These are phyloP conservation scores for Psittacus erithacus DNA, from an alignment of 2,113 vertebrate species.

Conservation along the genomic window DNA sequence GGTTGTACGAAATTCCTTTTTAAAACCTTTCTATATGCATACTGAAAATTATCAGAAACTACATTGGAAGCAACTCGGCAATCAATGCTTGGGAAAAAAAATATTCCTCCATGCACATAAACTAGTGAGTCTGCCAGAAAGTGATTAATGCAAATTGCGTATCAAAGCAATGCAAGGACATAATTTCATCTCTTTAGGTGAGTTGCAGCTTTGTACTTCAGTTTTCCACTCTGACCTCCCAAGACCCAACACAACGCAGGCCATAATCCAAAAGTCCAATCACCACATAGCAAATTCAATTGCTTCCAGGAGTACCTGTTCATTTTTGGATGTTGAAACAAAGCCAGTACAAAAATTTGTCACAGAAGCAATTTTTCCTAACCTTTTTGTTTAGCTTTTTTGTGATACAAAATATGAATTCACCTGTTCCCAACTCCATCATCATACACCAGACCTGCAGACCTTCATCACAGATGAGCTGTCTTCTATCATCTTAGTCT, in stretches of 20 bases:
- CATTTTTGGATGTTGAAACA: background rate
- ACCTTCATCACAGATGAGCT: background rate
- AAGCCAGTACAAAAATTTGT: background rate
- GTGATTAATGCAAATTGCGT: constrained; percentile 14
- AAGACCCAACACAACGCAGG: no score
- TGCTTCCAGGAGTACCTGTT: background rate
- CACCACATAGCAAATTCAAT: background rate
- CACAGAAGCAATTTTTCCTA: background rate
- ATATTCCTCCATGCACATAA: background rate
- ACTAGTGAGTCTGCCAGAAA: constrained; percentile 10
- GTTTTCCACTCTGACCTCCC: background rate
- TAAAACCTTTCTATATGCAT: background rate
- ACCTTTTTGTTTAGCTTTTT: background rate
- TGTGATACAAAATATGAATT: fast-evolving
- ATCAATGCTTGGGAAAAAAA: constrained; percentile 8
- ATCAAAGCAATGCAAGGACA: background rate
- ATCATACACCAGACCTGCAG: background rate
- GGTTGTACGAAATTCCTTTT: background rate
- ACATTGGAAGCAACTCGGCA: background rate
- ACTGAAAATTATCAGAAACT: constrained; percentile 14
- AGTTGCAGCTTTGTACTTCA: background rate
- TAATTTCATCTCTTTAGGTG: background rate
- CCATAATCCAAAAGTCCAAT: background rate
- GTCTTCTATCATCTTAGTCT: background rate
- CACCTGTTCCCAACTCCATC: background rate